A percentile compares a stretch with the other conserved stretches of the same genome.
Evolutionary conservation across 2,797 vertebrate species (phyloP).

Genomic region (Galagoides demidoff): DNA sequence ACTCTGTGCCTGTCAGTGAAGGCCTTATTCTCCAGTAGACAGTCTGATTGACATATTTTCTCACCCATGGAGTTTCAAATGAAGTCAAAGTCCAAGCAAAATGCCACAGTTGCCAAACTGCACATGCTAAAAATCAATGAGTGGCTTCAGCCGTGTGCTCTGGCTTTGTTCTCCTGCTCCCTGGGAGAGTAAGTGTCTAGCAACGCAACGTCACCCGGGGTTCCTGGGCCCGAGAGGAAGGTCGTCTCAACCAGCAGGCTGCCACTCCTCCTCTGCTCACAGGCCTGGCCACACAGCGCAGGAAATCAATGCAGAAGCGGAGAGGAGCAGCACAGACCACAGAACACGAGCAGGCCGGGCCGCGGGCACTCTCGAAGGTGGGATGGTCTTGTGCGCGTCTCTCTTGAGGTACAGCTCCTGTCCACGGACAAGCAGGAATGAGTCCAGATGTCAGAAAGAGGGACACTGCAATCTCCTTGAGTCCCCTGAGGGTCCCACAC

Average conservation of each 20-base stretch:
- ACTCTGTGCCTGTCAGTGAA: background rate
- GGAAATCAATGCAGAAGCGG: background rate
- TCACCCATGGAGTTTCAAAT: constrained; percentile 19
- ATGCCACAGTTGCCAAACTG: background rate
- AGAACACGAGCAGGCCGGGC: accelerated
- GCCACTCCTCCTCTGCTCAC: background rate
- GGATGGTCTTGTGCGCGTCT: background rate
- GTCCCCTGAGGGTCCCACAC: background rate
- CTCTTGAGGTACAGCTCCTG: too few species aligned
- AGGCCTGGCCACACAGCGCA: background rate
- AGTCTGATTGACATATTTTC: constrained; percentile 36
- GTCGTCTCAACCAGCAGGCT: background rate
- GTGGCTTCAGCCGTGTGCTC: accelerated
- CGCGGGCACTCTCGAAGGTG: background rate
- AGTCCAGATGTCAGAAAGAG: background rate
- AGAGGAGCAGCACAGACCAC: background rate
- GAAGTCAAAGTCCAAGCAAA: constrained; percentile 36
- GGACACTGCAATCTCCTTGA: background rate
- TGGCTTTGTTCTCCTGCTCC: background rate
- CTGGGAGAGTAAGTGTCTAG: background rate
- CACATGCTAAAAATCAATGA: background rate
- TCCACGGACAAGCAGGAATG: background rate
- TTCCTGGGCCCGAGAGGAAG: background rate
- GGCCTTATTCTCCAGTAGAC: background rate
- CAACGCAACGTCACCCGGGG: background rate